Conservation (phyloP, 2,797 vertebrate genomes). For the Emydoidea blandingii region DNA sequence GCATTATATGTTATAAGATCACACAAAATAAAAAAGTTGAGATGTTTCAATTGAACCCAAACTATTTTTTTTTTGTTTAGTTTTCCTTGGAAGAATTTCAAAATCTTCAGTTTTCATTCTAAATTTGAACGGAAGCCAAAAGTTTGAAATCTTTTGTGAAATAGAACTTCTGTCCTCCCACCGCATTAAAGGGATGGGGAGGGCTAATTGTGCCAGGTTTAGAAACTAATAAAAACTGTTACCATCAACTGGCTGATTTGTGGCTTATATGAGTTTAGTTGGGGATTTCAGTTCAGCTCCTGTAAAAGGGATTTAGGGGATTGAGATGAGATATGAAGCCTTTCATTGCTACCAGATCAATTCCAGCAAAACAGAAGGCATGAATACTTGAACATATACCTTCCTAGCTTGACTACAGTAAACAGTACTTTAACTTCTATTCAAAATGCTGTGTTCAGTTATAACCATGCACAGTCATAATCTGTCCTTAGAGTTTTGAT, state of each 20-base stretch:
- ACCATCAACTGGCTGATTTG: not conserved
- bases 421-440: not conserved
- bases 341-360: not conserved
- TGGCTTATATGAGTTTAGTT: not conserved
- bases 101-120: not conserved
- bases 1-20: not conserved
- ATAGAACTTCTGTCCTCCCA: not conserved
- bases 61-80: not conserved
- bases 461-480: not conserved
- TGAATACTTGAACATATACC: not conserved
- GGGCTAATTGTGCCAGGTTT: not conserved
- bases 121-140: not conserved
- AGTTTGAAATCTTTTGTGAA: not conserved
- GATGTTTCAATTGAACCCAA: not conserved
- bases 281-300: not conserved
- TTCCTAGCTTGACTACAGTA: not conserved
- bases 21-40: not conserved
- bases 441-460: not conserved
- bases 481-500: not conserved
- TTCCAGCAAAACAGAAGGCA: not conserved
- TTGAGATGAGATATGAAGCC: not conserved
- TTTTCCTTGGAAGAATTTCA: not conserved
- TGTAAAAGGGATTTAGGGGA: not conserved
- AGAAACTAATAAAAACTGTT: not conserved
- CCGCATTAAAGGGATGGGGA: not conserved